Conservation (phyloP, 2,888 invertebrate genomes). For the Hypena proboscidalis region DNA sequence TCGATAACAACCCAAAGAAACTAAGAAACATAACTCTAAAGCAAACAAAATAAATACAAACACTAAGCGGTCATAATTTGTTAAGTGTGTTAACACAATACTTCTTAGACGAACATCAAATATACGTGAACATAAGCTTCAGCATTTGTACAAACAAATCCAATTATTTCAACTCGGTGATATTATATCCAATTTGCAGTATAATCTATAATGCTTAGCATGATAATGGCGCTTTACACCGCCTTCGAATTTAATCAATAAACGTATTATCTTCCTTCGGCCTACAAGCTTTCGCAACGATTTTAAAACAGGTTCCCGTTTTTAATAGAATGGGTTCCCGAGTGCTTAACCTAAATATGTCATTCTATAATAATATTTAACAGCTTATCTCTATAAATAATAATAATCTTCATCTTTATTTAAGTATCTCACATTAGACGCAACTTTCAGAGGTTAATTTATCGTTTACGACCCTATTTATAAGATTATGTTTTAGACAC, state of each 20-base stretch:
- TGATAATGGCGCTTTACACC: conserved; percentile 2
- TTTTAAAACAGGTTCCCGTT: not conserved
- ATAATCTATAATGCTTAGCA: not conserved
- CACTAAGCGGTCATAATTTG: conserved; percentile 2
- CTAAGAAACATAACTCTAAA: no score
- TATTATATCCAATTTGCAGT: conserved; percentile 2
- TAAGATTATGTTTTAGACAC: no score
- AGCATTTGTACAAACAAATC: not conserved
- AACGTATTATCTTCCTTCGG: not conserved
- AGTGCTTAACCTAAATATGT: no score
- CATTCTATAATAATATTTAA: no score
- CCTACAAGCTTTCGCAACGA: conserved; percentile 2
- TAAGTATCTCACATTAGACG: no score
- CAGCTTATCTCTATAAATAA: no score
- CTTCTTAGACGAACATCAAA: conserved; percentile 4
- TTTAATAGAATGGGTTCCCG: no score
- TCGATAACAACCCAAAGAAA: no score
- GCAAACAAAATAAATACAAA: not conserved
- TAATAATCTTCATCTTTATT: no score
- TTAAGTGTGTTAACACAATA: conserved; percentile 6
- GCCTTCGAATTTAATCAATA: not conserved
- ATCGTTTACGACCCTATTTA: no score
- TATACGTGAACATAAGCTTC: not conserved
- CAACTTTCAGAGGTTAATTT: no score
- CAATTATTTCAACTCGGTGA: not conserved